phyloP scores from a whole-genome alignment of 1,140 invertebrate genomes.

The Holotrichia oblita region DNA sequence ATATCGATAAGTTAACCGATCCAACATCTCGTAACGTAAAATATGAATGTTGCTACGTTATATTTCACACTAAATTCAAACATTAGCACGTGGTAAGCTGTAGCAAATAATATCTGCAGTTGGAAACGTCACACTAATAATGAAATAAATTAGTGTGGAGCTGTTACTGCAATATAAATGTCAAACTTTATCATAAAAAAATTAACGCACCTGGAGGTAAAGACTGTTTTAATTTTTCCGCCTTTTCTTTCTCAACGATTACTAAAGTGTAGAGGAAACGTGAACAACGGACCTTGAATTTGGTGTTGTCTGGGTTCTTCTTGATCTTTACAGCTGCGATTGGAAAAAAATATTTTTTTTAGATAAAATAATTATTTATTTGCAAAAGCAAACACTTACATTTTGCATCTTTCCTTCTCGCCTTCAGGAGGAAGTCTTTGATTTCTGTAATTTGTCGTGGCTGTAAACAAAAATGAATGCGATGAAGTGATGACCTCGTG shows the following conservation, averaged over 20 bases:
- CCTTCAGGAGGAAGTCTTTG: conserved; percentile 97
- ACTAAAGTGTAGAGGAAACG: conserved; percentile 98
- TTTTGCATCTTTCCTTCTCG: conserved; percentile 98
- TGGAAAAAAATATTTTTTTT: conserved; percentile 49
- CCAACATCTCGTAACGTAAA: too few species aligned
- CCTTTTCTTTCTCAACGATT: conserved; percentile 98
- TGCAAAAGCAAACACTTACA: conserved; percentile 72
- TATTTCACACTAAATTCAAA: conserved; percentile 21
- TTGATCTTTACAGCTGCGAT: conserved; percentile 81
- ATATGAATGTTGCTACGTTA: conserved; percentile 17
- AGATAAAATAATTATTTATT: conserved; percentile 18
- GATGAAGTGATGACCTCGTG: neutral
- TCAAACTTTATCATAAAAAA: neutral
- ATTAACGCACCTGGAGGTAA: conserved; percentile 70
- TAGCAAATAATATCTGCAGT: conserved; percentile 27
- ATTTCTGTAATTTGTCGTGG: conserved; percentile 99
- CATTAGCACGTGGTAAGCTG: conserved; percentile 32
- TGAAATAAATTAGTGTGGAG: conserved; percentile 1
- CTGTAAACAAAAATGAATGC: conserved; percentile 68
- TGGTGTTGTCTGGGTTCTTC: conserved; percentile 94
- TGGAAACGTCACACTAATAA: conserved; percentile 36
- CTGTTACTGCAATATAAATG: conserved; percentile 23
- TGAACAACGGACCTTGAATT: conserved; percentile 98
- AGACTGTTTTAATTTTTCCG: conserved; percentile 96
- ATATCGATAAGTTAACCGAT: too few species aligned